Evolutionary conservation across 1,140 invertebrate genomes (phyloP), one percentile per base, ranked within the genome.

Genomic region (Chelonus insularis): DNA sequence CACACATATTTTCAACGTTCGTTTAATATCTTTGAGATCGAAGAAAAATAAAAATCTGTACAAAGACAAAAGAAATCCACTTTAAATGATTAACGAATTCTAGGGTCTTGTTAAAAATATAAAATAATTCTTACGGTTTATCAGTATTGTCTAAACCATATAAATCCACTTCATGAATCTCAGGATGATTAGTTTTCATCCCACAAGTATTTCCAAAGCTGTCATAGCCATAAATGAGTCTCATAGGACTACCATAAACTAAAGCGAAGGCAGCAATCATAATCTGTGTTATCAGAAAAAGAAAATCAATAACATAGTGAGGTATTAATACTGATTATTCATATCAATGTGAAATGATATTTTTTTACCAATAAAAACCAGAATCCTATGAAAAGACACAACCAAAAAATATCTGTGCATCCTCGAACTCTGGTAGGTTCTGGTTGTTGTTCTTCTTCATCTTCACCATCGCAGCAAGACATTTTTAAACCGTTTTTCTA

Each of bases 131-230:
- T 79, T 75, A 89, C 76, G 87, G 89, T 75, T 90, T 92, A 47
- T 93, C 87, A 21, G 84, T 85, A 45, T 91, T 94, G 72, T 94
- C 90, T 64, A 89, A 83, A 11, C 94, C 94, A 11, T 92, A 92
- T 32, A 92, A 78, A 4, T 89, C 85, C 67, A 91, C 84, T 68
- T 88, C 87, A 23, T 86, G 86, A 63, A 93, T 87, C 63, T 87
- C 86, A 63, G 87, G 86, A 75, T 93, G 86, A 75, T 93, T 92
- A 62, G 87, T 87, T 66, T 89, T 87, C 43, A 91, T 88, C 18
- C 94, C 94, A 81, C 95, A 98, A 25, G 92, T 94, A 77, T 97
- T 97, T n/a, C 95, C 95, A 84, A 94, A 97, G 65, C 93, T 95
- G 76, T 98, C 95, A 80, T 93, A 95, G 43, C 95, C 95, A 85